These are phyloP conservation scores for Procapra przewalskii DNA, from an alignment of 2,113 vertebrate species.

Conservation along the genomic window DNA sequence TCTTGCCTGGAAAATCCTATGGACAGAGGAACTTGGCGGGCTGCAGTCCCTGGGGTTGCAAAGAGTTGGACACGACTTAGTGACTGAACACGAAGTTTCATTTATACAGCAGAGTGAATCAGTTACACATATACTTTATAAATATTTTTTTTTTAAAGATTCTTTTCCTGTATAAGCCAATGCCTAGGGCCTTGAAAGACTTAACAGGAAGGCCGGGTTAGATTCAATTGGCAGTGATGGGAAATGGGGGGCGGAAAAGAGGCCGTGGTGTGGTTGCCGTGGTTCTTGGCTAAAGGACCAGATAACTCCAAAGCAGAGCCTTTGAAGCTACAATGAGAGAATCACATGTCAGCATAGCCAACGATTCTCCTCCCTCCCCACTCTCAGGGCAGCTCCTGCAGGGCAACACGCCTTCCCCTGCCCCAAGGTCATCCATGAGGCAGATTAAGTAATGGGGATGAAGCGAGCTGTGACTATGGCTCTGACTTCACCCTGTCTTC, in stretches of 20 bases:
- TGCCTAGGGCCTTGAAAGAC: not conserved
- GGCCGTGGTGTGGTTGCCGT: not conserved
- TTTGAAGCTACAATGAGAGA: not conserved
- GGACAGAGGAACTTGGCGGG: not conserved
- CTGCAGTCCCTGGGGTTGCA: not conserved
- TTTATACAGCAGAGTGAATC: not conserved
- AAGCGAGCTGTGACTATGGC: rapidly evolving
- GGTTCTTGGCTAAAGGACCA: not conserved
- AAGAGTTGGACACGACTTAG: not conserved
- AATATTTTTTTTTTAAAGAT: not conserved
- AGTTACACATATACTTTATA: not conserved
- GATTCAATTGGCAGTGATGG: not conserved
- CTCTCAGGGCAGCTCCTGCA: not conserved
- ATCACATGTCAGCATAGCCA: rapidly evolving
- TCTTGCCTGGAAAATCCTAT: not conserved
- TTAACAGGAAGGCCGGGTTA: not conserved
- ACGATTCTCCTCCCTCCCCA: rapidly evolving
- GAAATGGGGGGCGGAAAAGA: too few relatives aligned
- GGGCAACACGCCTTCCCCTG: not conserved
- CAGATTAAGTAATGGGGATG: not conserved
- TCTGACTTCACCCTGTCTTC: not conserved
- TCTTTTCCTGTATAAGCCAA: not conserved
- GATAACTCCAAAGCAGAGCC: not conserved
- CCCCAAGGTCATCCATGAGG: rapidly evolving
- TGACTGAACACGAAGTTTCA: not conserved